Base-by-base conservation (phyloP, 2,888 invertebrate genomes). In the Tuta absoluta region DNA sequence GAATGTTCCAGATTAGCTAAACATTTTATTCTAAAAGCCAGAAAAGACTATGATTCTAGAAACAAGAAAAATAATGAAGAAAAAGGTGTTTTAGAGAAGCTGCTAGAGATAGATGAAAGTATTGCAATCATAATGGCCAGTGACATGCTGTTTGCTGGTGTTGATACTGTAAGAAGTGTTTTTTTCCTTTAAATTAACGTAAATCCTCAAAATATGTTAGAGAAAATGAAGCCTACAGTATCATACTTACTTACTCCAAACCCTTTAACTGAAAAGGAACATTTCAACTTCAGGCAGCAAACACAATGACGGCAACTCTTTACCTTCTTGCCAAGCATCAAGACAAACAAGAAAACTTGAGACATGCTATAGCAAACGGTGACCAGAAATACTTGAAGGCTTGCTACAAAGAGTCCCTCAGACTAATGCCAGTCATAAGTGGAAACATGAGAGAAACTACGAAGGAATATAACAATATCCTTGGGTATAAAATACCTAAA, bases 361-460 rank as follows among this genome's bases (percentile, higher is more conserved):
- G 92, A 12, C 73, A 89, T 45, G 94, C 95, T 76, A 74, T 93
- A 5, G 64, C 80, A 0, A 74, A 70, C 3, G 75, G 62, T 8
- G 37, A 65, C n/a, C 12, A 93, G 69, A 88, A 91, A 0, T 95
- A 94, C 72, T 75, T 95, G 56, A 92, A 92, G 68, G 94, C 94
- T 1, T 94, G 94, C 71, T 89, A 95, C 57, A 95, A 95, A 74
- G 95, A 95, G 81, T 87, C 93, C 0, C 75, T 94, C 62, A 86
- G 95, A 69, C 69, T 93, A 23, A 86, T 87, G 65, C 93, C 93
- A 0, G 91, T 93, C 14, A 87, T 92, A 0, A 78, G 89, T 19
- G 94, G 92, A 0, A 92, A 87, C 65, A 73, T 91, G 17, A 84
- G 94, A 65, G 81, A 81, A 64, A 81, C 91, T 65, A 75, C 73